Evolutionary conservation across 2,113 vertebrate genomes (phyloP), one percentile per base, ranked within the genome.

Genomic region (Lates calcarifer): DNA sequence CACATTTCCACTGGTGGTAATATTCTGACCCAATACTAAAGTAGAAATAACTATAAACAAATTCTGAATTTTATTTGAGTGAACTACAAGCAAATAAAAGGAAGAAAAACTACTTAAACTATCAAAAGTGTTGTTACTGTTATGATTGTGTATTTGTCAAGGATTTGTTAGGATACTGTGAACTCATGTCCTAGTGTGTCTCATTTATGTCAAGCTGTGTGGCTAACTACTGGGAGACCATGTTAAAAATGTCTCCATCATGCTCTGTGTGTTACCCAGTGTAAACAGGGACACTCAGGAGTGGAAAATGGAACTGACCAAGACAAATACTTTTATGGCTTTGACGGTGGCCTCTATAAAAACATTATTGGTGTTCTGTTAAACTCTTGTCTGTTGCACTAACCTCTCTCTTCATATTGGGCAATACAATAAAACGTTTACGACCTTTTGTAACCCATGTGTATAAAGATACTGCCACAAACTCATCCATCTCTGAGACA

Each of bases 401-500:
- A 28, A 74, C 49, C 51, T 67, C 26, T 53, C 11, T 49, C 55
- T 15, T 77, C 43, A 53, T 70, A 26, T 64, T 14, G 61, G 57
- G 9, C 22, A 11, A 33, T 2, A 24, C 67, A 63, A 49, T 84
- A 22, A 49, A 74, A 41, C 20, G 43, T 87, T 74, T 77, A 74
- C 53, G 20, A 22, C 58, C 35, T 8, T 8, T n/a, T 69, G 41
- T 60, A 37, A 78, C 51, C 39, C 12, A 4, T 2, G 80, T 31
- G 53, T 74, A 1, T 57, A 74, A 60, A 78, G 58, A 62, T 5
- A 26, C 17, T 41, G 33, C 49, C 67, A 61, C 37, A 0, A 12
- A 6, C 57, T 77, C 68, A 60, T 87, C 72, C 33, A 14, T 68
- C 81, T 77, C 28, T 0, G 53, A 77, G 67, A 83, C 45, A 33